Base-by-base conservation (phyloP, 23 tunicate genomes). In the Corella eumyota region DNA sequence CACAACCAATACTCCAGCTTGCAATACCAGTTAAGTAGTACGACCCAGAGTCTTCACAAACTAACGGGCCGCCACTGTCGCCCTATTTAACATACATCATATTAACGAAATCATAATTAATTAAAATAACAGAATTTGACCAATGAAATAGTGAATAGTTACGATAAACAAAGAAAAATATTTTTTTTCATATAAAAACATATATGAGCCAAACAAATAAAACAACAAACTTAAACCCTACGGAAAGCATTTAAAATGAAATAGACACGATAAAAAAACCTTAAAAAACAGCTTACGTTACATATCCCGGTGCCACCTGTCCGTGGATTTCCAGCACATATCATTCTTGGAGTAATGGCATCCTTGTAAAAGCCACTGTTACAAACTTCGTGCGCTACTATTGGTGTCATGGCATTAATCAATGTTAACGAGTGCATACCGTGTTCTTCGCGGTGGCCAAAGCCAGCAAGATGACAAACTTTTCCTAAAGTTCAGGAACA, bases 1-100 rank as follows among this genome's bases (percentile, higher is more conserved):
- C 96, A 40, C 96, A 88, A 4, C 96, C 96, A 21, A 79, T 72
- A 62, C 96, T 88, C 96, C 96, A 88, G 35, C 96, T 88, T 19
- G 68, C 62, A 20, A 88, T 73, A 5, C 96, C 96, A 33, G 85
- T 59, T n/a, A 78, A 64, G 29, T 58, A 45, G 73, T 73, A 88
- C 23, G 48, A 26, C 26, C 83, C 78, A 32, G 73, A 76, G 22
- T 73, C 66, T 73, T 68, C 79, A 49, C 96, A 88, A 66, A 88
- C 32, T 44, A 88, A 36, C 1, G 96, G 96, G 2, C 96, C 96
- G 1, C 96, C 96, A 61, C 96, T 88, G 54, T 88, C 96, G 46
- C 88, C 96, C 96, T 88, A 72, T 1, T 32, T 29, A 30, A 60
- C 45, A 60, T 24, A 49, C 17, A 0, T n/a, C 13, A 11, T 20